Conservation (phyloP, 2,797 vertebrate species). For the Otolemur crassicaudatus region DNA sequence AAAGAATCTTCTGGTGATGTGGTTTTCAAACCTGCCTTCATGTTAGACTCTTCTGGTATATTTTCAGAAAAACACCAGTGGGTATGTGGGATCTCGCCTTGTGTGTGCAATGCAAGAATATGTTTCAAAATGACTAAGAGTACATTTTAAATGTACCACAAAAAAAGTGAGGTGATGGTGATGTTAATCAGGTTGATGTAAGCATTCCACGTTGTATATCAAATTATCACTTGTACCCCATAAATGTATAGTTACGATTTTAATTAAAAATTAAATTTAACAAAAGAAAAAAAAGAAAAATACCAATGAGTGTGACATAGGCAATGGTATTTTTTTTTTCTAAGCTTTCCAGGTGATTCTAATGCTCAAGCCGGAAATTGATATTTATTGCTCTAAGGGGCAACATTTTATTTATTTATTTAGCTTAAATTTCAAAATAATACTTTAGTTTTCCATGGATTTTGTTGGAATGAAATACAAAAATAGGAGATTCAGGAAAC, state of each 20-base stretch:
- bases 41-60: conserved; percentile 30
- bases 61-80: conserved; percentile 40
- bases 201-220: too few species aligned
- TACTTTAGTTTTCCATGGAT: conserved; percentile 29
- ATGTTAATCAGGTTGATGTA: too few species aligned
- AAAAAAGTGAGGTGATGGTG: too few species aligned
- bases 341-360: conserved; percentile 59
- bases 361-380: conserved; percentile 56
- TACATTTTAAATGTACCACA: too few species aligned
- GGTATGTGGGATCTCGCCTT: not conserved
- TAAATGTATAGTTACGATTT: too few species aligned
- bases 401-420: not conserved
- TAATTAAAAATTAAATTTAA: not conserved
- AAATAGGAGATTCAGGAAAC: conserved; percentile 32
- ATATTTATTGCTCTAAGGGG: conserved; percentile 35
- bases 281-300: not conserved
- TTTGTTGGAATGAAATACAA: conserved; percentile 64
- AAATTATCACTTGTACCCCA: too few species aligned
- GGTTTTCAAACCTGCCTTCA: conserved; percentile 47
- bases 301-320: not conserved
- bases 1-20: conserved; percentile 50
- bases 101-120: too few species aligned
- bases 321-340: conserved; percentile 8
- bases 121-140: too few species aligned
- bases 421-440: conserved; percentile 67